A percentile compares a stretch with the other conserved stretches of the same genome.
Conservation (phyloP, 2,797 vertebrate species). For the Salmo trutta region DNA sequence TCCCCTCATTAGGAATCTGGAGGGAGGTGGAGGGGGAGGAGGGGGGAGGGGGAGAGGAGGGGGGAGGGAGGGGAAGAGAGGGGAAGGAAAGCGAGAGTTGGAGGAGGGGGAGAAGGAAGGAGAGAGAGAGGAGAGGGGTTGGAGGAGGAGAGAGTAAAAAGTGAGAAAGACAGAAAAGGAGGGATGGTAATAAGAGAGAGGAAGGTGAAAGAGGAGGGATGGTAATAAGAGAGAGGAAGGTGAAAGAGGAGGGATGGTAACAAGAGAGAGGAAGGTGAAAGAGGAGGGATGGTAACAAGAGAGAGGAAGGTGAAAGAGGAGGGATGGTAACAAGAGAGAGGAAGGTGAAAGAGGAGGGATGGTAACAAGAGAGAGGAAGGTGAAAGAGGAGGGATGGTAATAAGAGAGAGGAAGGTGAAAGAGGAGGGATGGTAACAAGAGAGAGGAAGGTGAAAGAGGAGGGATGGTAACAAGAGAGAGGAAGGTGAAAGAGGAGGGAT, state of each 20-base stretch:
- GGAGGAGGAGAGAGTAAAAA: not conserved
- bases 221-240: not conserved
- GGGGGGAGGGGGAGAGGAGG: not conserved
- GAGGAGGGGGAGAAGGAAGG: no score
- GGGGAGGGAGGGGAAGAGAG: no score
- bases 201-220: not conserved
- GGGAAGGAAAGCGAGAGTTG: no score
- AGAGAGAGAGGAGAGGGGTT: no score
- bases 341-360: not conserved
- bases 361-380: not conserved
- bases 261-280: no score
- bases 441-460: not conserved
- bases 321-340: not conserved
- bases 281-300: not conserved
- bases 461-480: not conserved
- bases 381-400: not conserved
- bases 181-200: not conserved
- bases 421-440: not conserved
- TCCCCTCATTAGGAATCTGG: slow-evolving; percentile 80
- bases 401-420: no score
- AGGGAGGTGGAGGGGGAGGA: slow-evolving; percentile 2
- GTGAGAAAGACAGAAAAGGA: not conserved
- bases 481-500: not conserved
- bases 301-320: not conserved
- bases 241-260: not conserved